phyloP scores from a whole-genome alignment of 2,113 vertebrate species.

The Antidorcas marsupialis region DNA sequence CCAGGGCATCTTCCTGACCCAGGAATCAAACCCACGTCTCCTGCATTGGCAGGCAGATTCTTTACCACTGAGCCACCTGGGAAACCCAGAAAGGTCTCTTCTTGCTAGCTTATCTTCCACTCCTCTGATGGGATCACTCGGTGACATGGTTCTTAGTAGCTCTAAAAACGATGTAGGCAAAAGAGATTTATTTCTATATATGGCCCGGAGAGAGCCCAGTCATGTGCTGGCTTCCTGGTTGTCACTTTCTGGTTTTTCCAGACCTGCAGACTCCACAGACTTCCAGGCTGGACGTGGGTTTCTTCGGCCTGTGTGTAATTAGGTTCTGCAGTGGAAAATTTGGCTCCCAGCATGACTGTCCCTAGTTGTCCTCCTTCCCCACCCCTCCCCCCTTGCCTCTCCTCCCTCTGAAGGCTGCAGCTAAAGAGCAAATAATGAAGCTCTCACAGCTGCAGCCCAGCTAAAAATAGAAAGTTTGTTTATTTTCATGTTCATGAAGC shows the following conservation, averaged over 20 bases:
- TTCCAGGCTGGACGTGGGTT: conserved; percentile 35
- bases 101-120: not conserved
- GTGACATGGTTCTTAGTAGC: not conserved
- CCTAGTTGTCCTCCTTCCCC: conserved; percentile 59
- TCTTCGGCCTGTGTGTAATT: conserved; percentile 53
- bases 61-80: not conserved
- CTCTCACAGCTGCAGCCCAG: conserved; percentile 30
- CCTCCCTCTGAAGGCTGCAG: conserved; percentile 47
- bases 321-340: conserved; percentile 76
- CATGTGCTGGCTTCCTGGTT: not conserved
- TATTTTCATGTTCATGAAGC: conserved; percentile 71
- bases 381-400: conserved; percentile 31
- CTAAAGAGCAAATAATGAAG: conserved; percentile 76
- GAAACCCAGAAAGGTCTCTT: not conserved
- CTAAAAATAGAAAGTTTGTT: conserved; percentile 82
- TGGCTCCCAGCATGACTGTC: conserved; percentile 52
- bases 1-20: not conserved
- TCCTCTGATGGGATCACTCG: not conserved
- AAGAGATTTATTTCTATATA: conserved; percentile 61
- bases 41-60: not conserved
- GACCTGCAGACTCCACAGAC: conserved; percentile 46
- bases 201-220: conserved; percentile 41
- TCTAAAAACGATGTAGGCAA: not conserved
- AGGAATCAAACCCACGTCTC: accelerated
- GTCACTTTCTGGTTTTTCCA: not conserved